Evolutionary conservation across 2,797 vertebrate species (phyloP), one percentile per base, ranked within the genome.

Genomic region (Sebastes itinus): DNA sequence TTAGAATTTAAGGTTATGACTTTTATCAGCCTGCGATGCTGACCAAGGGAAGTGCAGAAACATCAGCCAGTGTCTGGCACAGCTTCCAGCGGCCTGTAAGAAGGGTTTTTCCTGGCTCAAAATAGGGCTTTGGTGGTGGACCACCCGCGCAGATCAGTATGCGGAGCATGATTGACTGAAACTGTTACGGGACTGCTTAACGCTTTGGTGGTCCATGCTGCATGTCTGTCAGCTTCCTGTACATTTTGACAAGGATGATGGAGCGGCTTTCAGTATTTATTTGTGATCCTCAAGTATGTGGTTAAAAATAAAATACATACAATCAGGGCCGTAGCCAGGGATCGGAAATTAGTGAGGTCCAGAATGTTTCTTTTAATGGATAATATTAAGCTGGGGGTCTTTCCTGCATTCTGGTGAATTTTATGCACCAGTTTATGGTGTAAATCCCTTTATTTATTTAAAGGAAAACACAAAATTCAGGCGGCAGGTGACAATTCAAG

Each of bases 101-200:
- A 32, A 27, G 75, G 77, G 55, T 72, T 85, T 85, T 77, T 83
- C 73, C 80, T 83, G 67, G 73, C 80, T 77, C 69, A 62, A 59
- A 79, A 69, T 32, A 74, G 56, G 22, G 20, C 72, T 62, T 68
- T 52, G 60, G 75, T 72, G 82, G 68, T 81, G 80, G 80, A 83
- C 85, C 88, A 88, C 87, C 86, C 69, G 18, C 54, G 71, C 58
- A 77, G 83, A 86, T 84, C 63, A 80, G 81, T 65, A 46, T 52
- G 81, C 5, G 2, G 8, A 62, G 27, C 52, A 54, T 58, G 68
- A 87, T 70, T 65, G 83, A 74, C 62, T 68, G 14, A 79, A 81
- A 72, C 61, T 60, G 64, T 75, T 72, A 65, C 28, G 66, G 25
- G 71, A 56, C 72, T 23, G 66, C 61, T 75, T 74, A 16, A 76